Evolutionary conservation across 2,113 vertebrate species (phyloP), one percentile per base, ranked within the genome.

Genomic region (Phycodurus eques): DNA sequence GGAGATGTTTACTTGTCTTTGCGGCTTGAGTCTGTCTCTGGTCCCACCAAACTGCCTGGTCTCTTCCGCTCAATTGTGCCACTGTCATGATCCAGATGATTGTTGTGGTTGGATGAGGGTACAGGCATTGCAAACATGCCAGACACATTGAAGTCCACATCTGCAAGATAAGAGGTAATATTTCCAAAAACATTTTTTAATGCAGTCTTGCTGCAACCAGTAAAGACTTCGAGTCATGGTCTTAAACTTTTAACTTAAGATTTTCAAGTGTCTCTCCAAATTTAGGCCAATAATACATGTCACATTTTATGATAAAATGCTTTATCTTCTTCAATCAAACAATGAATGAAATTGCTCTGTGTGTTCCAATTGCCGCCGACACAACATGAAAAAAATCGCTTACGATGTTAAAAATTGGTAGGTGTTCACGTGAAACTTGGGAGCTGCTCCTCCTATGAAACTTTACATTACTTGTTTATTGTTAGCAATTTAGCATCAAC

Each of bases 81-180:
- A 0, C 90, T 92, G 60, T 99, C 98, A 10, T 90, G 93, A 22
- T 93, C 93, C 31, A 93, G 88, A 72, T 96, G 95, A 65, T 97
- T 98, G 67, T 86, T 89, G 62, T 94, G 95, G 89, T 94, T 95
- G 5, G 93, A 91, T 39, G 94, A 88, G 27, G 94, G 94, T 0
- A 93, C 87, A 15, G 96, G 93, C 88, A 94, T 90, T n/a, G 94
- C 94, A 66, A 99, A 99, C 8, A 95, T 95, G 76, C 96, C 97
- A 0, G 97, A 98, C 35, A 98, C 96, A 0, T 99, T 99, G 85
- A 99, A 99, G 70, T 99, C 97, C 80, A 99, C 90, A 10, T 99
- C 98, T 99, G 91, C 2, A 33, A 49, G 8, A 60, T 56, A 8
- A 12, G 19, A 63, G 15, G 15, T 17, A 17, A 17, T 35, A 35